Conservation (phyloP, 2,888 invertebrate species). For the Apeira syringaria region DNA sequence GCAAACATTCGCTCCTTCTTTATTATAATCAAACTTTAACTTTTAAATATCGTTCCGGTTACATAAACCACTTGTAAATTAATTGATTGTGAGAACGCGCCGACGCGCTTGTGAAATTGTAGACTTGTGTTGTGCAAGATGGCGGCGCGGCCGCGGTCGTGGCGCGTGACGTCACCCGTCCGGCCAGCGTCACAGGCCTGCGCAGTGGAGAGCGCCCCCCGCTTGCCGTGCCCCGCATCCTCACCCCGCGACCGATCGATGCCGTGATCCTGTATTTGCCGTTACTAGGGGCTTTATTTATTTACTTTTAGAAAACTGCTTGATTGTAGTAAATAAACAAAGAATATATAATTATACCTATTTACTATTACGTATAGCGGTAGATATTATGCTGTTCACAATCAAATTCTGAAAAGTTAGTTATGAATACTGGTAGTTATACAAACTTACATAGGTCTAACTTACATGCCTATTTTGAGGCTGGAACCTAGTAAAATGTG, state of each 20-base stretch:
- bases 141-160: slow-evolving; percentile 14
- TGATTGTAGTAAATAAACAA: neutral
- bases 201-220: slow-evolving; percentile 37
- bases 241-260: slow-evolving; percentile 43
- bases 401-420: no score
- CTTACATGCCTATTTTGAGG: no score
- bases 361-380: no score
- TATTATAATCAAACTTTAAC: neutral
- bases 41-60: neutral
- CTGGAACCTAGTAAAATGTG: no score
- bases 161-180: slow-evolving; percentile 34
- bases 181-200: slow-evolving; percentile 46
- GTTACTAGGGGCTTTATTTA: slow-evolving; percentile 12
- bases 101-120: slow-evolving; percentile 17
- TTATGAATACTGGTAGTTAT: no score
- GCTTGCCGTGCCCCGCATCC: slow-evolving; percentile 3
- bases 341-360: no score
- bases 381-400: no score
- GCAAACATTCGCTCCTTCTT: neutral
- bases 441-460: no score
- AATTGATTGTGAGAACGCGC: slow-evolving; percentile 4
- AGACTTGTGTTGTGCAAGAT: slow-evolving; percentile 23
- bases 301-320: slow-evolving; percentile 14
- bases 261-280: slow-evolving; percentile 21
- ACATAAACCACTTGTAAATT: slow-evolving; percentile 11